Evolutionary conservation across 2,888 invertebrate species (phyloP), one percentile per base, ranked within the genome.

Genomic region (Agrilus mali): DNA sequence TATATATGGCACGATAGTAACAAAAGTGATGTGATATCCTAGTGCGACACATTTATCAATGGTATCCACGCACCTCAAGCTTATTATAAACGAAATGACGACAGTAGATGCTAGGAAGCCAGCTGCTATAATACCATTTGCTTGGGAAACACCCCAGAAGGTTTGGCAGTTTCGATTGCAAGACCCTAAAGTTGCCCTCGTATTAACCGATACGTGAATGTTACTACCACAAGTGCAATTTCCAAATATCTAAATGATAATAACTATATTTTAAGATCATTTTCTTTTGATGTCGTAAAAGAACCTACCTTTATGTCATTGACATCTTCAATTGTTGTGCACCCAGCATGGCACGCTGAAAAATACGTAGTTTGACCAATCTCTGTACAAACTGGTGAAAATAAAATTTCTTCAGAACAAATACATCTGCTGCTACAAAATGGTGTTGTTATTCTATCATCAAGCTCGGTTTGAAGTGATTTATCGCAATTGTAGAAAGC

Each of bases 331-430:
- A 66, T 56, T 3, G 55, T 53, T 6, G 61, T 63, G 57, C 85
- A 86, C 1, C 85, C 85, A 3, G 85, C 85, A 54, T 78, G 76
- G 60, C 86, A 86, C 0, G 85, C 80, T 1, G 80, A 81, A 57
- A 78, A 85, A 58, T 74, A 84, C 0, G 78, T 79, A 6, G 68
- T 61, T 0, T 54, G 61, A 8, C 69, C 66, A 46, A 71, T 71
- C 46, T 66, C 67, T 2, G 75, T 71, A 54, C 82, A 83, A 22
- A 83, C 71, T 0, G 83, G 83, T 43, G 73, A 70, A 53, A 80
- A 83, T 15, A 63, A 60, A 38, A 67, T 61, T 17, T 67, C 64
- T 22, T 65, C 59, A 14, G 58, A 56, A 53, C 80, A 80, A 15
- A 67, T 63, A 50, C 79, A 79, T 34, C 71, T 56, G 27, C 60